Conservation (phyloP, 2,888 invertebrate genomes). For the Dorcus hopei region DNA sequence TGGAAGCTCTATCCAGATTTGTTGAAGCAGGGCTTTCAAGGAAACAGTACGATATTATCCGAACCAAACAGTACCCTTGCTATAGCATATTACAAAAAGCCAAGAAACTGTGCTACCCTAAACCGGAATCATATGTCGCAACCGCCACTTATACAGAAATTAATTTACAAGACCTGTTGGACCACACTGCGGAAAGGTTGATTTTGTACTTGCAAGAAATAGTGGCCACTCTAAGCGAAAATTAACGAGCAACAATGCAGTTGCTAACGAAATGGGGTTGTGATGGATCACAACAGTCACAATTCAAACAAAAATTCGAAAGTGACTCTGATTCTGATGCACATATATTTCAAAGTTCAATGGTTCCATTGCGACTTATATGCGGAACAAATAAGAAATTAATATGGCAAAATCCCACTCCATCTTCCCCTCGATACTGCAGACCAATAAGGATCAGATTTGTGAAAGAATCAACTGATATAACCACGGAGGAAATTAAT, state of each 20-base stretch:
- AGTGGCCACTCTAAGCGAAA: too few species aligned
- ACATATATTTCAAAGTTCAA: constrained; percentile 12
- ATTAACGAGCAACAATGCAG: constrained; percentile 13
- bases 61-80: constrained; percentile 10
- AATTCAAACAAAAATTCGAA: constrained; percentile 12
- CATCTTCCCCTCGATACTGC: neutral
- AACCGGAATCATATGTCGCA: constrained; percentile 12
- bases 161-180: neutral
- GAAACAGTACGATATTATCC: too few species aligned
- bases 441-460: neutral
- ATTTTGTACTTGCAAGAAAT: too few species aligned
- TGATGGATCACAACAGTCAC: constrained; percentile 8
- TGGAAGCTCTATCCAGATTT: neutral
- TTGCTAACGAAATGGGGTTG: constrained; percentile 23
- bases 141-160: constrained; percentile 19
- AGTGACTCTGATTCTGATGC: constrained; percentile 1
- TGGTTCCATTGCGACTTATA: neutral
- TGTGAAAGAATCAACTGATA: neutral
- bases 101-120: constrained; percentile 25
- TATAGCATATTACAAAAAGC: constrained; percentile 20
- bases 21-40: constrained; percentile 12
- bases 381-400: neutral
- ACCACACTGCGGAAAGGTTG: constrained; percentile 9
- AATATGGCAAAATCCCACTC: neutral
- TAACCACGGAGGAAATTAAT: too few species aligned